Base-by-base conservation (phyloP, 30 jellyfish, hydroid and myxozoan species). In the Chrysaora quinquecirrha region DNA sequence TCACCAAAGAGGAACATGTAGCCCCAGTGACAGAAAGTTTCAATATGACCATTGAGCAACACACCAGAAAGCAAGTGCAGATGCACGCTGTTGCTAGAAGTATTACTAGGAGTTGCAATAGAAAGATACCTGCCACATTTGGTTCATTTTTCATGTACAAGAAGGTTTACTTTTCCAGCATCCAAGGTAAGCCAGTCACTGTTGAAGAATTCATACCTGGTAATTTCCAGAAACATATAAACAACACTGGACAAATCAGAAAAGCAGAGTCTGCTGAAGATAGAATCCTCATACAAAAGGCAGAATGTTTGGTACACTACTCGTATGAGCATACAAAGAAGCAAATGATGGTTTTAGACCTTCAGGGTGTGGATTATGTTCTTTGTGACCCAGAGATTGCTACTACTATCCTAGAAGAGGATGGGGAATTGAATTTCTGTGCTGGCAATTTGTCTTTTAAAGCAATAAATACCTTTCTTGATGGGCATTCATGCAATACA, bases 61-160 rank as follows among this genome's bases (percentile, higher is more conserved):
- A 69, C 62, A 69, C 81, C 63, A 69, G 81, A 69, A 69, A 69
- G 34, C 81, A 69, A 38, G 81, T 69, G 32, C 81, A 69, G 64
- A 69, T 69, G 81, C 65, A 69, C 34, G 60, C 64, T 69, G 81
- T 69, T 69, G 81, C 81, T 24, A 33, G 62, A 33, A 69, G 52
- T 48, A 69, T 35, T 21, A 38, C 81, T 12, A 27, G 23, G 64
- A 69, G 81, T 69, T 30, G 31, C 38, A 30, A 10, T 21, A 69
- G 64, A 23, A 69, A 69, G 81, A 3, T 27, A 30, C 65, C 81
- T 69, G 32, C 52, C 34, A 25, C 48, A 16, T 69, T 69, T 69
- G 81, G 81, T 14, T 33, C 24, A 27, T 69, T 27, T 30, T 69
- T 69, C 64, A 30, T 24, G 33, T 69, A 69, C 64, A 69, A 35